Evolutionary conservation across 2,797 vertebrate genomes (phyloP).

Genomic region (Mormyrus hasselquistii): DNA sequence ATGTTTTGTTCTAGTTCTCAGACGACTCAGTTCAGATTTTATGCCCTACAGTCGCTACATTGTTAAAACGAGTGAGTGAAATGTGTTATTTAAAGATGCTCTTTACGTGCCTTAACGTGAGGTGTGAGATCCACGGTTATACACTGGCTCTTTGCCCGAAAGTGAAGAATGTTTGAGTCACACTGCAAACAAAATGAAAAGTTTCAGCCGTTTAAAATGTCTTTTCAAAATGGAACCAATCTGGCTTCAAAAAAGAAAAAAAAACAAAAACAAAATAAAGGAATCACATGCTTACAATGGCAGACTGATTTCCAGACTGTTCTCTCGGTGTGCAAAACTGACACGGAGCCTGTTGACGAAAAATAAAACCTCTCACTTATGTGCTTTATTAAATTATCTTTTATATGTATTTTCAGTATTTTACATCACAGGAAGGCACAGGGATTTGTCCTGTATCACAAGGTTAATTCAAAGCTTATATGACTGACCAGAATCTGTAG

Average conservation of each 20-base stretch:
- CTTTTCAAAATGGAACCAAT: not conserved
- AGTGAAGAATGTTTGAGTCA: not conserved
- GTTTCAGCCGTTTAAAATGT: not conserved
- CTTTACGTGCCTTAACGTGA: not conserved
- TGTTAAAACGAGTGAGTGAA: not conserved
- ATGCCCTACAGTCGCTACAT: not conserved
- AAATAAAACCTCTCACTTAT: not conserved
- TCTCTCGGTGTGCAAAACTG: not conserved
- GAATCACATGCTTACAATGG: not conserved
- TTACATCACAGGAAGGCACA: not conserved
- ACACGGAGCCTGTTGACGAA: not conserved
- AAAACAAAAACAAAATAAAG: not conserved
- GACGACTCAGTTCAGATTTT: not conserved
- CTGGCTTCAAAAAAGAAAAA: not conserved
- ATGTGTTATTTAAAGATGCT: not conserved
- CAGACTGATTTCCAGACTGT: not conserved
- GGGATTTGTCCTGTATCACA: not conserved
- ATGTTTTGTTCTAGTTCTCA: not conserved
- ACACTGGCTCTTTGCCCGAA: not conserved
- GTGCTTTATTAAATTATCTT: not conserved
- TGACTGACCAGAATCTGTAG: not conserved
- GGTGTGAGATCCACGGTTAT: not conserved
- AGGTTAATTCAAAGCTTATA: not conserved
- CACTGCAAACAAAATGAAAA: not conserved
- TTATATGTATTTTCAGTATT: not conserved